These are phyloP conservation scores for Tyria jacobaeae DNA, from an alignment of 2,888 invertebrate genomes.

Conservation along the genomic window DNA sequence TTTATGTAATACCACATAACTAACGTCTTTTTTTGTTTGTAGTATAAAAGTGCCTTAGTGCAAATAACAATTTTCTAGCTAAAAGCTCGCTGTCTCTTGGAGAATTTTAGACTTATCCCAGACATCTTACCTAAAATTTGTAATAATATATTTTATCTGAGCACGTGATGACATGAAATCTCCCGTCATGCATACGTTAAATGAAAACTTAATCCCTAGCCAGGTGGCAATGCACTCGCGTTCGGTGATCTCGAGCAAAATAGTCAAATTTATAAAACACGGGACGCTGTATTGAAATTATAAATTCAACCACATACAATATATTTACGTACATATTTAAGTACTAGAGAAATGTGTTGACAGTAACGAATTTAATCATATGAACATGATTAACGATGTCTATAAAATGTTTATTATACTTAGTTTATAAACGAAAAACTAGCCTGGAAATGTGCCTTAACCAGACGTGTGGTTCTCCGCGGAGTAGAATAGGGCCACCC, in stretches of 20 bases:
- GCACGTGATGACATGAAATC: no score
- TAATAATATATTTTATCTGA: background rate
- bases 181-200: background rate
- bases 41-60: background rate
- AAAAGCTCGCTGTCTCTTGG: background rate
- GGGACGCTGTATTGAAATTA: no score
- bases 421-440: no score
- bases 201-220: background rate
- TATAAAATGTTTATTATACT: no score
- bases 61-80: background rate
- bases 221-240: background rate
- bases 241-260: background rate
- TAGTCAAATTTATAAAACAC: background rate
- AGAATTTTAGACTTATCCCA: background rate
- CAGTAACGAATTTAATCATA: no score
- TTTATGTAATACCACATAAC: background rate
- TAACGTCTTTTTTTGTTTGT: background rate
- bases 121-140: background rate
- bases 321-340: no score
- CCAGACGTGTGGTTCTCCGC: no score
- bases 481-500: no score
- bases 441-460: no score
- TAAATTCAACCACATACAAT: no score
- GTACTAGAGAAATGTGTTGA: no score
- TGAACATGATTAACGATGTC: no score